These are phyloP conservation scores for Chloroclysta siterata DNA, from an alignment of 2,888 invertebrate genomes.

Conservation along the genomic window DNA sequence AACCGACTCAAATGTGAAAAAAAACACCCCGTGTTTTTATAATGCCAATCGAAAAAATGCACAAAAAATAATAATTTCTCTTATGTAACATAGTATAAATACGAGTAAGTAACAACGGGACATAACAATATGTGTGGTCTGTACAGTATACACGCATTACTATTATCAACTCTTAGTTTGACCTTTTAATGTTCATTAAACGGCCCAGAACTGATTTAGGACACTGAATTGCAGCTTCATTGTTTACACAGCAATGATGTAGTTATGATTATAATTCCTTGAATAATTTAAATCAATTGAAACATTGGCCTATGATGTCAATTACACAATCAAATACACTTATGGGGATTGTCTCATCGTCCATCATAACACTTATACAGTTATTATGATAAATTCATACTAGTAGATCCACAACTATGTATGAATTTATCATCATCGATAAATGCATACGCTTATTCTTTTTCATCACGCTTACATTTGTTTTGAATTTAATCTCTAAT, in stretches of 20 bases:
- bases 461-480: too few species aligned
- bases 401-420: too few species aligned
- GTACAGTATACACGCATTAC: slow-evolving; percentile 3
- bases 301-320: slow-evolving; percentile 44
- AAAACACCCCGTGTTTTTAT: too few species aligned
- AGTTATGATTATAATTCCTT: slow-evolving; percentile 43
- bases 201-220: slow-evolving; percentile 12
- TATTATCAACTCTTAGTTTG: slow-evolving; percentile 13
- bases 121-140: slow-evolving; percentile 1
- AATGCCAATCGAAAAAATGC: too few species aligned
- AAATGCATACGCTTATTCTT: too few species aligned
- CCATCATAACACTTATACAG: slow-evolving; percentile 20
- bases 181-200: slow-evolving; percentile 12
- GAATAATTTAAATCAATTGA: slow-evolving; percentile 52
- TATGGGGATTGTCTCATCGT: slow-evolving; percentile 46
- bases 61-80: too few species aligned
- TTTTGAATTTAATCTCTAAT: too few species aligned
- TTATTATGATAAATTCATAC: slow-evolving; percentile 10
- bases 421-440: too few species aligned
- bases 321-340: slow-evolving; percentile 41
- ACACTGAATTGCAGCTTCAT: slow-evolving; percentile 9
- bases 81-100: too few species aligned
- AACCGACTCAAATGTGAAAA: too few species aligned
- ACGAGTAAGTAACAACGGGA: background rate
- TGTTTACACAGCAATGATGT: slow-evolving; percentile 14